Conservation (phyloP, 2,113 vertebrate genomes). For the Trichomycterus rosablanca region DNA sequence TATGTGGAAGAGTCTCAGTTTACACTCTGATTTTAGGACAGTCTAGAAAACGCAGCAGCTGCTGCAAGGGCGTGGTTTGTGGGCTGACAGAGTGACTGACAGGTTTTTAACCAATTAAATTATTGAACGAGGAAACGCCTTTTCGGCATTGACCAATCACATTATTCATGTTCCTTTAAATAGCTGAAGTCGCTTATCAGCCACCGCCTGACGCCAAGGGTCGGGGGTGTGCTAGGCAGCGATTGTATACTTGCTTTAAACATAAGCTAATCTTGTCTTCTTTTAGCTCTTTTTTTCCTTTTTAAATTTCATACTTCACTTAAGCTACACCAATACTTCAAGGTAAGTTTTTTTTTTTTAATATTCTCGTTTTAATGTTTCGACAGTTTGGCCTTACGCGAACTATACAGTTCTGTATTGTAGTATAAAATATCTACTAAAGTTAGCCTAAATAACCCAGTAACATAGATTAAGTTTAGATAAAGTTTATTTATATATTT, state of each 20-base stretch:
- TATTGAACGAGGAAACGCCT: not conserved
- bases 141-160: slow-evolving; percentile 48
- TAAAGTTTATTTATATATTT: no score
- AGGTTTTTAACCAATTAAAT: slow-evolving; percentile 44
- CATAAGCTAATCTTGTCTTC: slow-evolving; percentile 45
- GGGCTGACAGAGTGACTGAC: not conserved
- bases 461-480: no score
- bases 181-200: slow-evolving; percentile 37
- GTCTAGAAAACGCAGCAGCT: not conserved
- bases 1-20: not conserved
- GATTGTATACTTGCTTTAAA: slow-evolving; percentile 61
- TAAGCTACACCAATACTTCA: not conserved
- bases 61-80: slow-evolving; percentile 13
- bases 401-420: no score
- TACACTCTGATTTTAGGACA: no score
- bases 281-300: slow-evolving; percentile 27
- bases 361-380: no score
- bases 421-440: no score
- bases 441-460: no score
- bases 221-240: slow-evolving; percentile 70
- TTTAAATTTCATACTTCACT: not conserved
- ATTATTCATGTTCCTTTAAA: no score
- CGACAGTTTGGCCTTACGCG: no score
- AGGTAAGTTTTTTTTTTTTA: slow-evolving; percentile 32
- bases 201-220: slow-evolving; percentile 67